phyloP scores from a whole-genome alignment of 2,888 invertebrate genomes.

The Nebria salina region DNA sequence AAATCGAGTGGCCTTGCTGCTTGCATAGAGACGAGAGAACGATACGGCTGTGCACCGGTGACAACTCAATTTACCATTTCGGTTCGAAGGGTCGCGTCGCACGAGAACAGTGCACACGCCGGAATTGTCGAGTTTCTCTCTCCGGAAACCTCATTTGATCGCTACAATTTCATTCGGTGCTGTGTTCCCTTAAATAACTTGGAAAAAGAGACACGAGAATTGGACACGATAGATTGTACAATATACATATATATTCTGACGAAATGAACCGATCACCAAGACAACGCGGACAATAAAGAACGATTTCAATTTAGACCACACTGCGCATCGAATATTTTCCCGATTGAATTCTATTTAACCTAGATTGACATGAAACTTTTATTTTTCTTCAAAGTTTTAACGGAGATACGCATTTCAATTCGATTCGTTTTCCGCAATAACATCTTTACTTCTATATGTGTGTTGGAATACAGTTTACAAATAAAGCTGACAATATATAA shows the following conservation, averaged over 20 bases:
- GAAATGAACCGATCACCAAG: conserved; percentile 8
- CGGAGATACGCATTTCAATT: not conserved
- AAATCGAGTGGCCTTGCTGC: not conserved
- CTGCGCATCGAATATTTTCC: not conserved
- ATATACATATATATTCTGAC: not conserved
- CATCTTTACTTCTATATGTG: too few species aligned
- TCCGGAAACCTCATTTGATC: conserved; percentile 45
- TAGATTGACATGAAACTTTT: not conserved
- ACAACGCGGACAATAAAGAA: conserved; percentile 4
- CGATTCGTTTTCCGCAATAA: too few species aligned
- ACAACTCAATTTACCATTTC: conserved; percentile 46
- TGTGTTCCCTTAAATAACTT: conserved; percentile 43
- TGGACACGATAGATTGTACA: conserved; percentile 29
- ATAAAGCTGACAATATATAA: too few species aligned
- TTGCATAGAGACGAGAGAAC: not conserved
- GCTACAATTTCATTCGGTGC: conserved; percentile 39
- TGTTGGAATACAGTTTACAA: too few species aligned
- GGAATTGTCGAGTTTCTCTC: conserved; percentile 43
- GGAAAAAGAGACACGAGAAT: conserved; percentile 39
- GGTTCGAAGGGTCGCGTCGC: conserved; percentile 23
- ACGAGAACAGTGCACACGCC: conserved; percentile 19
- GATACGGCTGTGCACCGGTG: conserved; percentile 30
- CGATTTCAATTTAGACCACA: not conserved
- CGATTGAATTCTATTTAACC: not conserved
- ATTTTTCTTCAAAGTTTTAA: not conserved